Evolutionary conservation across 2,888 invertebrate genomes (phyloP).

Genomic region (Opisthograptis luteolata): DNA sequence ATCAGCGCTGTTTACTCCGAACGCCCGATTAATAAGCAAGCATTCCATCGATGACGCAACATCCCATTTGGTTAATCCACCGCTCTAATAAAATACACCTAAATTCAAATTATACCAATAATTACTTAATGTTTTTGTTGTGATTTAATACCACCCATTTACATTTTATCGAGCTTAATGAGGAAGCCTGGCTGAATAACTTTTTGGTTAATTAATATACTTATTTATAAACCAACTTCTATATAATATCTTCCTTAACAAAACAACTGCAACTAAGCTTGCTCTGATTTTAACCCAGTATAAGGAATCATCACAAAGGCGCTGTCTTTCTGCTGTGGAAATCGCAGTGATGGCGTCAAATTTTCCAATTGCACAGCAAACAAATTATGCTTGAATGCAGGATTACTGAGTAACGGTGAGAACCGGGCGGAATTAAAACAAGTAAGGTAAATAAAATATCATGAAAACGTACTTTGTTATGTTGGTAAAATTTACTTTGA

Average conservation of each 20-base stretch:
- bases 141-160: conserved; percentile 20
- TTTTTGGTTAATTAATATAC: conserved; percentile 16
- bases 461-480: conserved; percentile 14
- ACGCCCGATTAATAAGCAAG: conserved; percentile 65
- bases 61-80: conserved; percentile 42
- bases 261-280: too few relatives aligned
- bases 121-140: conserved; percentile 22
- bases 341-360: too few relatives aligned
- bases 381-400: too few relatives aligned
- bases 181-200: conserved; percentile 14
- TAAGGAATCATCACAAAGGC: too few relatives aligned
- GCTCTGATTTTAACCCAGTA: too few relatives aligned
- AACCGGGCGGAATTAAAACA: too few relatives aligned
- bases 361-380: too few relatives aligned
- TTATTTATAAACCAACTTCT: too few relatives aligned
- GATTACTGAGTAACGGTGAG: too few relatives aligned
- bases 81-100: conserved; percentile 23
- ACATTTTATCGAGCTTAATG: conserved; percentile 21
- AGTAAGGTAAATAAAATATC: too few relatives aligned
- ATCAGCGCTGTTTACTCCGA: conserved; percentile 73
- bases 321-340: too few relatives aligned
- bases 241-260: too few relatives aligned
- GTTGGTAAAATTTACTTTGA: conserved; percentile 13
- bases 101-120: conserved; percentile 24
- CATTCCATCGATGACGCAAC: conserved; percentile 65